Evolutionary conservation across 1,140 invertebrate genomes (phyloP).

Genomic region (Drosophila melanica): DNA sequence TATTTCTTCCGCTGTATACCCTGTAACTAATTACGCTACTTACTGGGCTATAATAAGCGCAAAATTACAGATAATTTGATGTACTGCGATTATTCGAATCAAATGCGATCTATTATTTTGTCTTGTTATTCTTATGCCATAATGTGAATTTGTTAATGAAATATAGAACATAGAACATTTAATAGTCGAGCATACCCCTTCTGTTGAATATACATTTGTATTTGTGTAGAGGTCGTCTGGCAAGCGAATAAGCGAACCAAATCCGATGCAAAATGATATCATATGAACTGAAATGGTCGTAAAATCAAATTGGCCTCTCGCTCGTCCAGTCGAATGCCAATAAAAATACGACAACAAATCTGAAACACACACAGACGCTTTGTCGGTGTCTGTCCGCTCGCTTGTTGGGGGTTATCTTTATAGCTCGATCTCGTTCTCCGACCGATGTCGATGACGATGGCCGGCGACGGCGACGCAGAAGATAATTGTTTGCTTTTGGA

Average conservation of each 20-base stretch:
- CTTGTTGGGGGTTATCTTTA: conserved; percentile 66
- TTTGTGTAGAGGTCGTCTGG: conserved; percentile 7
- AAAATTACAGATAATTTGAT: no score
- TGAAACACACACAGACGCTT: conserved; percentile 57
- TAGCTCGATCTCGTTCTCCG: conserved; percentile 60
- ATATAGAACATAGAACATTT: neutral
- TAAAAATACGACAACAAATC: conserved; percentile 71
- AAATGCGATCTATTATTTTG: no score
- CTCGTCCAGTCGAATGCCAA: conserved; percentile 53
- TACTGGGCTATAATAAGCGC: no score
- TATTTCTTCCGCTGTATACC: conserved; percentile 10
- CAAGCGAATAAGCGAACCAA: conserved; percentile 22
- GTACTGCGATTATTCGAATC: no score
- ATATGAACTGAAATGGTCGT: conserved; percentile 61
- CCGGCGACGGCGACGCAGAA: conserved; percentile 12
- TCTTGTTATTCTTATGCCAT: no score
- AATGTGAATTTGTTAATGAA: no score
- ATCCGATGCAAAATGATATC: conserved; percentile 53
- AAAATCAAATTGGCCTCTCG: conserved; percentile 67
- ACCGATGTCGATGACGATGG: conserved; percentile 19
- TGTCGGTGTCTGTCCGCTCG: conserved; percentile 60
- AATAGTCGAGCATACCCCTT: neutral
- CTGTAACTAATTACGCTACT: neutral
- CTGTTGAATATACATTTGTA: neutral
- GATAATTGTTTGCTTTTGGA: conserved; percentile 20